Evolutionary conservation across 1,140 invertebrate species (phyloP), one percentile per base, ranked within the genome.

Genomic region (Brachionus koreanus): DNA sequence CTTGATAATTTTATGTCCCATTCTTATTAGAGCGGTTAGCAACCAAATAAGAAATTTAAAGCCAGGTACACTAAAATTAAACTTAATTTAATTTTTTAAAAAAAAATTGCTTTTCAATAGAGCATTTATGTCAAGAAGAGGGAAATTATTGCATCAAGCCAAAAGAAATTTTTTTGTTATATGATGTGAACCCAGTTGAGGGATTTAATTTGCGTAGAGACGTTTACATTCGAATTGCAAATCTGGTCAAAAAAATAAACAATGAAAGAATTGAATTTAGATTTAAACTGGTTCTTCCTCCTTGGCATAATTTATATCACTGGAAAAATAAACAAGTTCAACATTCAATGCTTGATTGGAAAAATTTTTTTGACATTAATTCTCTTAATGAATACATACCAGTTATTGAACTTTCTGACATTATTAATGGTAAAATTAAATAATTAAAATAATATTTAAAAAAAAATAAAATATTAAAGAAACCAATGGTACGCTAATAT

Each of bases 161-260:
- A 29, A 74, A 5, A 46, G 39, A 46, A 19, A 85, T 83, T 67
- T 93, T 92, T 85, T 88, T 97, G 75, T 90, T 98, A 33, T 98
- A 98, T 88, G 94, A 97, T 88, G 93, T 98, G 0, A 98, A 98
- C 89, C 92, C 92, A 19, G 92, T 93, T 1, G 96, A 99, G 91
- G 97, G 97, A 0, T 98, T 99, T 86, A 99, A 99, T 90, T 90
- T 99, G 82, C 89, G 96, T 69, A 90, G 96, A 83, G 97, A 98
- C 91, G 96, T 98, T 9, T 98, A 96, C 85, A 92, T 98, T 88
- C 90, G 97, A 85, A 90, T 97, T 84, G 94, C 96, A 12, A 92
- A 93, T 74, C 92, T 97, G 84, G 89, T 94, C 0, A 90, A 91
- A 85, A 90, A 91, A 83, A 89, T 94, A 67, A 49, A 43, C 13